Evolutionary conservation across 2,888 invertebrate genomes (phyloP), one percentile per base, ranked within the genome.

Genomic region (Julus scandinavius): DNA sequence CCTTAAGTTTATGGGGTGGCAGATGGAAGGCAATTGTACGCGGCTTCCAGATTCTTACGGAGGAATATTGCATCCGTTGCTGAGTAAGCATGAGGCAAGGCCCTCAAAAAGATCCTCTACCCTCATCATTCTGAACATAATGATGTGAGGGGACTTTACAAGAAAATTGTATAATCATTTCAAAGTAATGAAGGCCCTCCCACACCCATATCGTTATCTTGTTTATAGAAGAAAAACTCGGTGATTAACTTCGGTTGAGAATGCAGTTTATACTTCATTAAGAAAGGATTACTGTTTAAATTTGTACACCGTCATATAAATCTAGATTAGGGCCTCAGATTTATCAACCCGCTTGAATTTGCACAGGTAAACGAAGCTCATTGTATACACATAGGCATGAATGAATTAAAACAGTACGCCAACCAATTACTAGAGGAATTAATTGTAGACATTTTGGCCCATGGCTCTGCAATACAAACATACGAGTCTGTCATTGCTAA

Each of bases 1-100:
- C 85, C 85, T 85, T 85, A 85, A 85, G 49, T 85, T 85, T 85
- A 85, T 85, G 50, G 50, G 50, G 50, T 85, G 50, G 80, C 80
- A 80, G 80, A 80, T 80, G 80, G 80, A 80, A 80, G 80, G 80
- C 80, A 80, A 80, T 80, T 80, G 80, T 80, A 80, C 38, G 38
- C 11, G 38, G 80, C 80, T 38, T 7, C 63, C 45, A 45, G 45
- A 72, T 72, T 9, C 20, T 20, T 20, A 17, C 4, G 13, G 38
- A 38, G 80, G 4, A 38, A 38, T 38, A 80, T 80, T 80, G 38
- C 80, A 29, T 80, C 80, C 80, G 80, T 38, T 38, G 80, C 72
- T 72, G 72, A 29, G 29, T 72, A 72, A 29, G 63, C 29, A 29
- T 29, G 29, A 45, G 7, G 45, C 72, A n/a, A n/a, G 72, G 29